phyloP scores from a whole-genome alignment of 2,888 invertebrate genomes.

The Papilio elwesi region DNA sequence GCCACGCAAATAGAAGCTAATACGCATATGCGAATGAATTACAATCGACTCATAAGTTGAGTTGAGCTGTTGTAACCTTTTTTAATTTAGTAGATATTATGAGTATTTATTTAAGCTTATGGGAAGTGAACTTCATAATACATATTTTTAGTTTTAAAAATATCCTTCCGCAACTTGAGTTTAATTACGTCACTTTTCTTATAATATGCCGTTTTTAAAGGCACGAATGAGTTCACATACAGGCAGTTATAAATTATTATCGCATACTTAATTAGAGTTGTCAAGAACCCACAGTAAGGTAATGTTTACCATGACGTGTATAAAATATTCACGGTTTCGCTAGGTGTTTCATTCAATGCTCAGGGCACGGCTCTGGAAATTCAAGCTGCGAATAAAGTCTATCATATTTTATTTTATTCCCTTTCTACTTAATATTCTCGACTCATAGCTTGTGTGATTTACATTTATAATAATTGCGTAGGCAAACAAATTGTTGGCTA shows the following conservation, averaged over 20 bases:
- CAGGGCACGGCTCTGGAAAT: constrained; percentile 13
- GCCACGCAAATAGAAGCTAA: no score
- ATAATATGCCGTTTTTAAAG: constrained; percentile 30
- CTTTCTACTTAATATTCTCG: background rate
- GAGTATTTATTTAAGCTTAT: background rate
- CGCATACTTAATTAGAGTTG: constrained; percentile 39
- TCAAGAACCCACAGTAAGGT: constrained; percentile 37
- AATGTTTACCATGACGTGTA: constrained; percentile 29
- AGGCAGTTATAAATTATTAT: constrained; percentile 37
- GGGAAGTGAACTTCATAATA: constrained; percentile 21
- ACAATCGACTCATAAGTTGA: no score
- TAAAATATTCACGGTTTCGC: constrained; percentile 35
- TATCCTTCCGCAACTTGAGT: constrained; percentile 27
- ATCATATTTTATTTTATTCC: constrained; percentile 6
- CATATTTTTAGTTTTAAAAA: constrained; percentile 22
- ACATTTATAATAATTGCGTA: background rate
- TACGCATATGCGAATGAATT: no score
- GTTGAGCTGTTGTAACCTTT: no score
- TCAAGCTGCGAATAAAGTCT: constrained; percentile 28
- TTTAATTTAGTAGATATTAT: no score
- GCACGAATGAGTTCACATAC: constrained; percentile 25
- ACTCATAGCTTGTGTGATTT: background rate
- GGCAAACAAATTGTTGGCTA: background rate
- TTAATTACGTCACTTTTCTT: constrained; percentile 36
- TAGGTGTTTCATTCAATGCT: constrained; percentile 27